Evolutionary conservation across 2,888 invertebrate species (phyloP).

Genomic region (Drosophila atripex): DNA sequence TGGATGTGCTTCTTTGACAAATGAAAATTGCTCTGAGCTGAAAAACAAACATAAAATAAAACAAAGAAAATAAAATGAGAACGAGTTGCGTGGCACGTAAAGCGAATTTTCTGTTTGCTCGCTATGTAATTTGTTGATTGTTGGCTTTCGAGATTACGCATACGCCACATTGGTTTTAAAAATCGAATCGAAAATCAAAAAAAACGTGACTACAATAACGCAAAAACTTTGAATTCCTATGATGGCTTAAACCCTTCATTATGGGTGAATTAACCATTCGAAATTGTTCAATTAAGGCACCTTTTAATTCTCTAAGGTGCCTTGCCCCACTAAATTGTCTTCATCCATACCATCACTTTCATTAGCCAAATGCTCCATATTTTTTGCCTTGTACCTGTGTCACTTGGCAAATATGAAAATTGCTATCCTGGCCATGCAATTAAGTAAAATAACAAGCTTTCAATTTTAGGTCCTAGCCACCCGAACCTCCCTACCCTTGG

Average conservation of each 20-base stretch:
- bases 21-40: constrained; percentile 40
- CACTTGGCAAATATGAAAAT: constrained; percentile 37
- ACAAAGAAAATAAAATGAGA: constrained; percentile 1
- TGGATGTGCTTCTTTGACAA: constrained; percentile 26
- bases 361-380: constrained; percentile 23
- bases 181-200: constrained; percentile 3
- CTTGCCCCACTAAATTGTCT: not conserved
- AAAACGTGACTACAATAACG: constrained; percentile 18
- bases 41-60: constrained; percentile 49
- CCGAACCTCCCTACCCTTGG: not conserved
- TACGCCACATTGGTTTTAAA: constrained; percentile 17
- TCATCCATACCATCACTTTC: not conserved
- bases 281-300: not conserved
- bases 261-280: not conserved
- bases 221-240: not conserved
- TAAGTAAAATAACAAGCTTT: constrained; percentile 34
- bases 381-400: not conserved
- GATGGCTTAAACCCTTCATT: not conserved
- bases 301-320: constrained; percentile 3
- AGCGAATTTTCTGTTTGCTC: constrained; percentile 28
- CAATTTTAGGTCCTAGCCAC: constrained; percentile 24
- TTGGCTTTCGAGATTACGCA: constrained; percentile 36
- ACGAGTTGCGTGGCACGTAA: constrained; percentile 31
- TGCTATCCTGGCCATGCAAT: constrained; percentile 17
- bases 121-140: constrained; percentile 30